These are phyloP conservation scores for Engraulis encrasicolus DNA, from an alignment of 2,113 vertebrate genomes.

Conservation along the genomic window DNA sequence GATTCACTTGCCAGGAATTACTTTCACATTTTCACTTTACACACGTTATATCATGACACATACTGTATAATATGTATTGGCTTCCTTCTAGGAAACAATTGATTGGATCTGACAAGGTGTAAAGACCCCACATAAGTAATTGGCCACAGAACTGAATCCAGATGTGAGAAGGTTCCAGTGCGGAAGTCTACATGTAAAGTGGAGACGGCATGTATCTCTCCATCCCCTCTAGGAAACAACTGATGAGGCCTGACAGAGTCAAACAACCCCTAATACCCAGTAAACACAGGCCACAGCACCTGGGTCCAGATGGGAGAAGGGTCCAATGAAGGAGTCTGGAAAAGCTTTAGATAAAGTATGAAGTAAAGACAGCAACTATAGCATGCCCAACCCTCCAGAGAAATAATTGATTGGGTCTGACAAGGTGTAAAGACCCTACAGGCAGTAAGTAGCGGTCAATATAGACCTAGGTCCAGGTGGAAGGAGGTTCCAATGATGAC, in stretches of 20 bases:
- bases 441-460: too few species aligned
- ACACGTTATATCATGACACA: neutral
- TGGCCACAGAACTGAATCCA: constrained; percentile 85
- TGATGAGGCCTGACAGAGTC: too few species aligned
- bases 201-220: constrained; percentile 87
- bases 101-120: neutral
- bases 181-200: constrained; percentile 95
- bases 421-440: neutral
- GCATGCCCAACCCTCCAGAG: too few species aligned
- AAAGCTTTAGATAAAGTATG: too few species aligned
- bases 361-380: too few species aligned
- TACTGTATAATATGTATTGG: neutral
- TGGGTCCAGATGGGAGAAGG: too few species aligned
- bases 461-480: constrained; percentile 89
- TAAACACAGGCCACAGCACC: too few species aligned
- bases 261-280: too few species aligned
- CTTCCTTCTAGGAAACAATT: neutral
- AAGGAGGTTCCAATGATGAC: constrained; percentile 91
- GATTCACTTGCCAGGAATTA: neutral
- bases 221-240: neutral
- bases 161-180: constrained; percentile 90
- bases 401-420: neutral
- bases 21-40: neutral
- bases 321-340: too few species aligned
- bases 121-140: neutral